Conservation (phyloP, 2,113 vertebrate species). For the Trogon melanurus region DNA sequence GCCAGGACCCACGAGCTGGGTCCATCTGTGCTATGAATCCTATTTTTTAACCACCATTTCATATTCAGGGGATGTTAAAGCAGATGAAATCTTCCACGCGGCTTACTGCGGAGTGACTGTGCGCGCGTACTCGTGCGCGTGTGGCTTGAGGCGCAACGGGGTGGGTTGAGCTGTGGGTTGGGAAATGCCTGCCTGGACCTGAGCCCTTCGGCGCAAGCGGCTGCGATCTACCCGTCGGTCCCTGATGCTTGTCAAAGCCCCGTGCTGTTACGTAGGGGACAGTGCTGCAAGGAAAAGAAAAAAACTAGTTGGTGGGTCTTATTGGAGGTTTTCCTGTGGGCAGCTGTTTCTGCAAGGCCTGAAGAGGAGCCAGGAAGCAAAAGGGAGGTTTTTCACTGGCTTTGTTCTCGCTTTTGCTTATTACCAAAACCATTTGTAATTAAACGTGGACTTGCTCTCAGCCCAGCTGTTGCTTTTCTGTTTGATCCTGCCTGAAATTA, state of each 20-base stretch:
- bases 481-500: constrained; percentile 61
- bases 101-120: background rate
- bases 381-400: constrained; percentile 7
- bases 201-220: accelerated
- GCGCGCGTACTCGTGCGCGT: background rate
- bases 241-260: accelerated
- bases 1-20: background rate
- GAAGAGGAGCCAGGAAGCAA: constrained; percentile 7
- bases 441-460: constrained; percentile 36
- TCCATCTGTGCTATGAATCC: background rate
- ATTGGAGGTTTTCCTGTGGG: background rate
- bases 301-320: background rate
- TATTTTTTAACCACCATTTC: background rate
- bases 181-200: background rate
- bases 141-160: accelerated
- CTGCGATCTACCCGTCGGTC: accelerated
- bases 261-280: accelerated
- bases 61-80: background rate
- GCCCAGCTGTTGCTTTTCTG: constrained; percentile 35
- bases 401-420: constrained; percentile 44
- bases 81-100: background rate
- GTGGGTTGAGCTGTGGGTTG: background rate
- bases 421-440: constrained; percentile 33
- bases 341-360: constrained; percentile 1
- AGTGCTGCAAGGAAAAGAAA: background rate